Base-by-base conservation (phyloP, 2,888 invertebrate genomes). In the Zaprionus bogoriensis region DNA sequence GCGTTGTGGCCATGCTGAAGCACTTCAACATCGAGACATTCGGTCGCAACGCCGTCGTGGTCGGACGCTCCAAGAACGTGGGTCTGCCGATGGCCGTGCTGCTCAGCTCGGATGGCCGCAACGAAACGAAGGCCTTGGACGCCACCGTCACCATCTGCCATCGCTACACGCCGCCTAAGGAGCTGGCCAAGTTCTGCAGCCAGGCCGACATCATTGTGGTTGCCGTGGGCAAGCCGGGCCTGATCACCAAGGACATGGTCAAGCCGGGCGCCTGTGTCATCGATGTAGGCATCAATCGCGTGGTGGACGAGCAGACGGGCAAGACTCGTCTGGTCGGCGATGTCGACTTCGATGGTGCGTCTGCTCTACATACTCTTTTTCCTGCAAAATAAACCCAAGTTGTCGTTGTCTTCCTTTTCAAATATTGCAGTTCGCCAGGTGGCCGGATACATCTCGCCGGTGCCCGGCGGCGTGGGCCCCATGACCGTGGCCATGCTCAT, bases 401-500 rank as follows among this genome's bases (percentile, higher is more conserved):
- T 5, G 1, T 22, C 14, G 12, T 39, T 19, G 22, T 36, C 4
- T 2, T 17, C 0, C 48, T 58, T 92, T 95, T 94, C 92, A 90
- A n/a, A n/a, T n/a, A n/a, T n/a, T n/a, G 90, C 88, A 62, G 97
- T 97, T 0, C 93, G 93, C 60, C 92, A 96, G 90, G 92, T 96
- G 20, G 98, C 97, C 6, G 96, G 96, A 7, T 93, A 94, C 51
- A 94, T 98, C 44, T 97, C 97, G 0, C 97, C 98, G 0, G 98
- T 98, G 0, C 98, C 98, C 1, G 94, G 98, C 1, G 98, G 98
- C 2, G 98, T 97, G 3, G 98, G 98, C 0, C 98, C 98, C 0
- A 96, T 98, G 95, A 98, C 98, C 0, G 97, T 98, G 0, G 96
- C 97, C 0, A 97, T 97, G 97, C 91, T 98, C 28, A 96, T 98